A percentile compares a stretch with the other conserved stretches of the same genome.
Conservation (phyloP, 2,113 vertebrate species). For the Calypte anna region DNA sequence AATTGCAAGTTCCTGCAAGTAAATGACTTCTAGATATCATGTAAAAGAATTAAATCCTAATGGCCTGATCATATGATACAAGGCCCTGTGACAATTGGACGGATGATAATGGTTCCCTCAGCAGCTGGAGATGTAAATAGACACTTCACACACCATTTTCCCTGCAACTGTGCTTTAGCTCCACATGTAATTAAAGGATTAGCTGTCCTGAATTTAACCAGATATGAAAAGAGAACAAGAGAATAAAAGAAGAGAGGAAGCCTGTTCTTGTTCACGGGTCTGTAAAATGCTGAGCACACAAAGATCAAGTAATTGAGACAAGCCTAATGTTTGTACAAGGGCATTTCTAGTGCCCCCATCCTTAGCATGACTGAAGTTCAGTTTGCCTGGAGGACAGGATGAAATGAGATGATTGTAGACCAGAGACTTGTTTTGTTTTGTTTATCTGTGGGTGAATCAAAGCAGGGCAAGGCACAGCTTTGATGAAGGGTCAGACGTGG, state of each 20-base stretch:
- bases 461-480: slow-evolving; percentile 30
- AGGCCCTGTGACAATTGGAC: not conserved
- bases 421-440: not conserved
- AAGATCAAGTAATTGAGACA: slow-evolving; percentile 35
- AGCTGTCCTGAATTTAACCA: slow-evolving; percentile 5
- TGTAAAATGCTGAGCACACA: slow-evolving; percentile 48
- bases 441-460: not conserved
- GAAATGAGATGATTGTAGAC: slow-evolving; percentile 42
- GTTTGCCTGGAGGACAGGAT: slow-evolving; percentile 41
- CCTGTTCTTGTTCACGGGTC: not conserved
- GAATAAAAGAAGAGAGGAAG: not conserved
- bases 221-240: not conserved
- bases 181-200: not conserved
- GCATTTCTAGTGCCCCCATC: not conserved
- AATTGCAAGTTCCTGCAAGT: not conserved
- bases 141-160: not conserved
- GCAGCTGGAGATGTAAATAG: not conserved
- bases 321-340: slow-evolving; percentile 40
- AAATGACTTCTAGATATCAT: not conserved
- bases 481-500: slow-evolving; percentile 16
- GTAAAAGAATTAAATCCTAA: slow-evolving; percentile 1
- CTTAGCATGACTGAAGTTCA: slow-evolving; percentile 32
- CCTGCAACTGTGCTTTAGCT: not conserved
- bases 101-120: not conserved
- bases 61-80: not conserved